phyloP scores from a whole-genome alignment of 2,797 vertebrate genomes.

The Tinamus major region DNA sequence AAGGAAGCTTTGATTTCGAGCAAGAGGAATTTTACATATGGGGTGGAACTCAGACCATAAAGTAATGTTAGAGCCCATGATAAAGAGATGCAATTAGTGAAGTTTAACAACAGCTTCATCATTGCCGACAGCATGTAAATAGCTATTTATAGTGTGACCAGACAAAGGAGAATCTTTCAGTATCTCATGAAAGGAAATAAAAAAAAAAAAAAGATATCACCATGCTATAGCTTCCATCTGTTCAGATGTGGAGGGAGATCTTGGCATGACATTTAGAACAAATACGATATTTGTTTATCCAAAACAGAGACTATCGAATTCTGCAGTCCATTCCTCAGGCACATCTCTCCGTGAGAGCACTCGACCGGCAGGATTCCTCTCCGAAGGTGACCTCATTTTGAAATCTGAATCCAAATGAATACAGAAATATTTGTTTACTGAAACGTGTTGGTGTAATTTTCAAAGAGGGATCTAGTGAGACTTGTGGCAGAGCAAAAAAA shows the following conservation, averaged over 20 bases:
- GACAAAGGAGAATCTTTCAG: neutral
- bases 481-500: neutral
- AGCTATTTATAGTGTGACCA: neutral
- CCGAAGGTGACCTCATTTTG: slow-evolving; percentile 14
- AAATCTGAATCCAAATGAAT: slow-evolving; percentile 50
- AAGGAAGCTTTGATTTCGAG: neutral
- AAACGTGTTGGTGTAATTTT: slow-evolving; percentile 38
- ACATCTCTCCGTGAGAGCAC: neutral
- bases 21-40: neutral
- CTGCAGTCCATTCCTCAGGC: neutral
- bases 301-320: slow-evolving; percentile 29
- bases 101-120: neutral
- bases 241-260: neutral
- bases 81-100: neutral
- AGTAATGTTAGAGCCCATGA: neutral
- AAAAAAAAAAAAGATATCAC: neutral
- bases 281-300: slow-evolving; percentile 34
- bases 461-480: slow-evolving; percentile 3
- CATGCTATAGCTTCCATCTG: neutral
- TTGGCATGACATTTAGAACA: slow-evolving; percentile 5
- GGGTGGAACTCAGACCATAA: neutral
- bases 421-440: slow-evolving; percentile 56
- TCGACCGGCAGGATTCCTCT: slow-evolving; percentile 5
- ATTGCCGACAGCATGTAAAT: neutral
- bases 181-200: neutral